Percentiles rank a stretch among this genome's conserved stretches.
Conservation (phyloP, 1,140 invertebrate species). For the Bombus cullumanus region DNA sequence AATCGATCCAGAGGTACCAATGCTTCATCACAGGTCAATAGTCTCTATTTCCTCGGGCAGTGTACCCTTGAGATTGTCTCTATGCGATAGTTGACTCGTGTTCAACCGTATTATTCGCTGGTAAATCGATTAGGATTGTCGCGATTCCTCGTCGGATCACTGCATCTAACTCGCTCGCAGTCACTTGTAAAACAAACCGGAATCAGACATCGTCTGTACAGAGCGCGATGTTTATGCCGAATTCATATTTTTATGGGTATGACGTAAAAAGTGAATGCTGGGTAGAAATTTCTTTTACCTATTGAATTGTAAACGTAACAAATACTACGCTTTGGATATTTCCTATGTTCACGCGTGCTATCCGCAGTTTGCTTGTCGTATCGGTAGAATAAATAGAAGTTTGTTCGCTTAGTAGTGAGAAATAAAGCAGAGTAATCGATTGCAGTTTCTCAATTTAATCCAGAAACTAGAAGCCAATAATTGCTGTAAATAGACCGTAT, state of each 20-base stretch:
- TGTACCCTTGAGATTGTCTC: constrained; percentile 6
- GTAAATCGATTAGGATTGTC: background rate
- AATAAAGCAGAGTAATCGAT: background rate
- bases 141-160: background rate
- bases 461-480: background rate
- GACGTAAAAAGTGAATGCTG: too few relatives aligned
- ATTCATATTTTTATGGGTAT: too few relatives aligned
- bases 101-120: background rate
- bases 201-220: too few relatives aligned
- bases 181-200: too few relatives aligned
- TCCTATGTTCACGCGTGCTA: too few relatives aligned
- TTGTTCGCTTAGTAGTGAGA: background rate
- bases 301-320: too few relatives aligned
- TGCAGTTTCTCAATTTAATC: background rate
- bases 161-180: background rate
- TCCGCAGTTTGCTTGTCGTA: background rate
- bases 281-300: too few relatives aligned
- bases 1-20: constrained; percentile 12
- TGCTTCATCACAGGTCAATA: constrained; percentile 20
- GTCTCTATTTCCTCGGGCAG: constrained; percentile 14
- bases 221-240: too few relatives aligned
- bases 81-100: background rate
- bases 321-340: too few relatives aligned
- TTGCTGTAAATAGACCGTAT: background rate
- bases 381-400: background rate